These are phyloP conservation scores for Lophius piscatorius DNA, from an alignment of 2,113 vertebrate species.

Conservation along the genomic window DNA sequence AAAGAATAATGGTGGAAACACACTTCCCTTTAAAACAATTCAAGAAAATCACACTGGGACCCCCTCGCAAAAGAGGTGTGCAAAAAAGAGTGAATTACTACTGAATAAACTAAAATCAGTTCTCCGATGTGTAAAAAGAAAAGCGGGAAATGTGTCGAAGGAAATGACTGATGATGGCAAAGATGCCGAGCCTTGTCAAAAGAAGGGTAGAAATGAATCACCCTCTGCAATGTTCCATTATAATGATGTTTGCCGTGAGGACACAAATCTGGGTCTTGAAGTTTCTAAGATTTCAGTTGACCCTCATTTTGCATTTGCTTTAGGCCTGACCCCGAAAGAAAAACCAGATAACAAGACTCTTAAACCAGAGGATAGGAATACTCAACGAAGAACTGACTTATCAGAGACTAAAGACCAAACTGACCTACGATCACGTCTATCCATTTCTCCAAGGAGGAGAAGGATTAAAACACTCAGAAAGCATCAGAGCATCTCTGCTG, in stretches of 20 bases:
- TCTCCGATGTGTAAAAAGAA: slow-evolving; percentile 63
- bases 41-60: slow-evolving; percentile 14
- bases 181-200: slow-evolving; percentile 33
- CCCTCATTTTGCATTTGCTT: slow-evolving; percentile 52
- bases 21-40: slow-evolving; percentile 5
- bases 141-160: slow-evolving; percentile 2
- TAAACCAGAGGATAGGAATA: slow-evolving; percentile 10
- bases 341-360: slow-evolving; percentile 5
- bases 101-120: slow-evolving; percentile 71
- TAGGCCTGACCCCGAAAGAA: slow-evolving; percentile 63
- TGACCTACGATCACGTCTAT: slow-evolving; percentile 29
- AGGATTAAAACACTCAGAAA: slow-evolving; percentile 69
- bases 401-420: slow-evolving; percentile 22
- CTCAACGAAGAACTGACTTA: slow-evolving; percentile 10
- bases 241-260: background rate
- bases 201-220: slow-evolving; percentile 46
- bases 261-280: background rate
- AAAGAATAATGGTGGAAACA: slow-evolving; percentile 2
- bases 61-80: slow-evolving; percentile 13
- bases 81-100: slow-evolving; percentile 39
- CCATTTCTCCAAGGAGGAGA: slow-evolving; percentile 33
- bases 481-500: slow-evolving; percentile 53
- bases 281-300: slow-evolving; percentile 50
- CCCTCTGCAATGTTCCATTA: slow-evolving; percentile 1
- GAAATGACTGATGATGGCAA: slow-evolving; percentile 1